phyloP scores from a whole-genome alignment of 1,140 invertebrate species.

The Harlomillsia oculata region DNA sequence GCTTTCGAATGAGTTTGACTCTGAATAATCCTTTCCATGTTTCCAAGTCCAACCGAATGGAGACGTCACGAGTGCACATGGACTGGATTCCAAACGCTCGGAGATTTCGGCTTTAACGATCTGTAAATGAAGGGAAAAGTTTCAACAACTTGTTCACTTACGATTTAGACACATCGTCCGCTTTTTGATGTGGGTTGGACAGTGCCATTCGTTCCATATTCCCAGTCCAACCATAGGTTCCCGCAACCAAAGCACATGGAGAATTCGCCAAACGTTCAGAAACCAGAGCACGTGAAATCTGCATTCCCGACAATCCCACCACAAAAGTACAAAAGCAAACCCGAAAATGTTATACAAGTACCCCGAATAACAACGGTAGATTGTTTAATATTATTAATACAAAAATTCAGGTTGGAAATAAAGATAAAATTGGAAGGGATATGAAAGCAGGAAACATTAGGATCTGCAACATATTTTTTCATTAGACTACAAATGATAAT shows the following conservation, averaged over 20 bases:
- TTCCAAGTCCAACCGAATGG: conserved; percentile 60
- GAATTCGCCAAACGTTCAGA: conserved; percentile 86
- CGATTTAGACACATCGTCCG: conserved; percentile 78
- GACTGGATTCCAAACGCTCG: conserved; percentile 52
- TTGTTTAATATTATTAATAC: neutral
- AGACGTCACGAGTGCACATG: conserved; percentile 55
- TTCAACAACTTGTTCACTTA: conserved; percentile 37
- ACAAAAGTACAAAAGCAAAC: too few species aligned
- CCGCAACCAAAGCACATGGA: conserved; percentile 92
- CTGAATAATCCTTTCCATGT: conserved; percentile 60
- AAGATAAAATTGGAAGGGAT: neutral
- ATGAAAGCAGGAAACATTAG: neutral
- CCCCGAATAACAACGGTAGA: neutral
- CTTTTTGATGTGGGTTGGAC: conserved; percentile 94
- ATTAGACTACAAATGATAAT: too few species aligned
- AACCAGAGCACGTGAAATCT: conserved; percentile 69
- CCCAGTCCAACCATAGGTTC: conserved; percentile 94
- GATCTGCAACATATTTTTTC: neutral
- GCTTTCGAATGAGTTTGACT: conserved; percentile 59
- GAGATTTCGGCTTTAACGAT: conserved; percentile 55
- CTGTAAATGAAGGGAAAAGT: conserved; percentile 36
- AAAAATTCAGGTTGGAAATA: conserved; percentile 2
- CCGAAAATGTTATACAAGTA: too few species aligned
- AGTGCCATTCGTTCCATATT: conserved; percentile 97
- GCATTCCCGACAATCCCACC: conserved; percentile 7